Percentiles rank a stretch among this genome's conserved stretches.
These are phyloP conservation scores for Ostrea denselamellosa DNA, from an alignment of 1,140 invertebrate species.

Conservation along the genomic window DNA sequence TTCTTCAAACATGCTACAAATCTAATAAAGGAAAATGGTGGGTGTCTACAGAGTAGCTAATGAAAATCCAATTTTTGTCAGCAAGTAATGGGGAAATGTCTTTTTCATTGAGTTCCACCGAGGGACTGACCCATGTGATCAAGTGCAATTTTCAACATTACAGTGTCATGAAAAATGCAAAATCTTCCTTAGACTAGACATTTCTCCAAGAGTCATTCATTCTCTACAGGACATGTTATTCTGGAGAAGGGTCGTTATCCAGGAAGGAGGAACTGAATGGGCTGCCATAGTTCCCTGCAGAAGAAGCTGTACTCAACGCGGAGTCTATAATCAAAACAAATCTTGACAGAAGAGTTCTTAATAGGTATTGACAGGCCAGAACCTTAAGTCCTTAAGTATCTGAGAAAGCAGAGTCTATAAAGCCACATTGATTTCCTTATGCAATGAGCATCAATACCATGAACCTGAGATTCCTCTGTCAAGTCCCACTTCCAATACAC, in stretches of 20 bases:
- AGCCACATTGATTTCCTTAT: constrained; percentile 18
- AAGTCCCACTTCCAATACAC: neutral
- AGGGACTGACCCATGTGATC: constrained; percentile 25
- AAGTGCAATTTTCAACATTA: constrained; percentile 11
- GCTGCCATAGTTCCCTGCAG: neutral
- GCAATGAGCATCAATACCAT: neutral
- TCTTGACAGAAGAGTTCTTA: constrained; percentile 4
- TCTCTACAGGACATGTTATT: neutral
- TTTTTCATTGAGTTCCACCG: constrained; percentile 7
- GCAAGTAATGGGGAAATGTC: constrained; percentile 9
- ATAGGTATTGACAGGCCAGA: neutral
- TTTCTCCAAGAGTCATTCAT: neutral
- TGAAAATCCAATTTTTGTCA: constrained; percentile 31
- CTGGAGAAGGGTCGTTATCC: neutral
- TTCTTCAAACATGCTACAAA: constrained; percentile 14
- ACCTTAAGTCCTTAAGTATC: neutral
- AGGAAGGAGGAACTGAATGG: neutral
- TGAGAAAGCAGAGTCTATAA: neutral
- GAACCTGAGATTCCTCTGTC: neutral
- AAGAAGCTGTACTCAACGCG: neutral
- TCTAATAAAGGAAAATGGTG: constrained; percentile 22
- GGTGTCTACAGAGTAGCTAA: constrained; percentile 31
- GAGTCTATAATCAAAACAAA: neutral
- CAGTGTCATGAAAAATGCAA: constrained; percentile 28
- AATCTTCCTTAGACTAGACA: constrained; percentile 16